A percentile compares a stretch with the other conserved stretches of the same genome.
Conservation (phyloP, 2,888 invertebrate genomes). For the Periphyllus acericola region DNA sequence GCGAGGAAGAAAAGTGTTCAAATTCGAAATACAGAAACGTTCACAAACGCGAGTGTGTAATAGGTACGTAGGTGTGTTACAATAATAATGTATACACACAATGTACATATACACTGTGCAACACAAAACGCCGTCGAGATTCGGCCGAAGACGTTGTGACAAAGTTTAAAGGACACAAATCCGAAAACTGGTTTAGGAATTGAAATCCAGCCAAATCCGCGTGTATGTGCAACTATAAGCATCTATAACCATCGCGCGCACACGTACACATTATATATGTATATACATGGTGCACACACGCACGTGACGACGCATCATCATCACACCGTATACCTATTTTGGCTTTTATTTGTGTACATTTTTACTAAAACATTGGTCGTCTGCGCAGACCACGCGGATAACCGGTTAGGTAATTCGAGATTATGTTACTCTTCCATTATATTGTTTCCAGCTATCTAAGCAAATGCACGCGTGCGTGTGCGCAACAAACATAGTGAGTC, state of each 20-base stretch:
- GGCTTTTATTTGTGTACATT: neutral
- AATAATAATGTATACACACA: neutral
- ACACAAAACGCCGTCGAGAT: neutral
- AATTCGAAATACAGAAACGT: neutral
- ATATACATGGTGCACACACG: neutral
- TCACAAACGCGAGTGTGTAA: too few relatives aligned
- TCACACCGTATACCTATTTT: neutral
- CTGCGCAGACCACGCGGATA: neutral
- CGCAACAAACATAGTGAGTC: neutral
- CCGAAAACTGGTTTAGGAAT: constrained; percentile 34
- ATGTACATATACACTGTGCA: neutral
- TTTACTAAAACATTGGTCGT: neutral
- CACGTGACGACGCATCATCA: neutral
- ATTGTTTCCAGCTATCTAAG: neutral
- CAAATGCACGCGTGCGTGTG: neutral
- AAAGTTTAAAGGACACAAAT: constrained; percentile 34
- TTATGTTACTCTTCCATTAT: neutral
- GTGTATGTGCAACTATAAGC: neutral
- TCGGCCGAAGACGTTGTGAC: neutral
- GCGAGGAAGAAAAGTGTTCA: too few relatives aligned
- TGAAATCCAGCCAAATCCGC: constrained; percentile 25
- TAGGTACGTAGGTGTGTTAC: neutral
- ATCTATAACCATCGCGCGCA: neutral
- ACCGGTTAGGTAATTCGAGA: constrained; percentile 20
- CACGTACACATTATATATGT: neutral